Evolutionary conservation across 2,888 invertebrate species (phyloP).

Genomic region (Volucella inflata): DNA sequence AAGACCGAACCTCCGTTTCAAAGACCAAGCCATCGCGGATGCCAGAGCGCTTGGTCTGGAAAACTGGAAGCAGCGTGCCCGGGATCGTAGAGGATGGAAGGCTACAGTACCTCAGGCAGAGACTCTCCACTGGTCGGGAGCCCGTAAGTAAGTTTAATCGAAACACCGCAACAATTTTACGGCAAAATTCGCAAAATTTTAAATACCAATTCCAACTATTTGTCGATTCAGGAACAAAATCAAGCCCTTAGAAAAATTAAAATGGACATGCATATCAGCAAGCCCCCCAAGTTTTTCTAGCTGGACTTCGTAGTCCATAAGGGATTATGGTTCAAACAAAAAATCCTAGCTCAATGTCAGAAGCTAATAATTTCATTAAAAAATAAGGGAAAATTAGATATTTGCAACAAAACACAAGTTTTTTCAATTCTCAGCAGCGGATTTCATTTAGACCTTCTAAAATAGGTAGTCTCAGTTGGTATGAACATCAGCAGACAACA

Average conservation of each 20-base stretch:
- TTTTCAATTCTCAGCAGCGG: too few species aligned
- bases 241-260: constrained; percentile 30
- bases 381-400: constrained; percentile 32
- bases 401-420: constrained; percentile 11
- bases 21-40: too few species aligned
- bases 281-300: too few species aligned
- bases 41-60: too few species aligned
- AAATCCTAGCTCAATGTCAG: too few species aligned
- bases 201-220: constrained; percentile 45
- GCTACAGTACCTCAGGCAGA: too few species aligned
- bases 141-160: constrained; percentile 3
- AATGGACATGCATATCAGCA: constrained; percentile 37
- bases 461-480: background rate
- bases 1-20: too few species aligned
- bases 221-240: constrained; percentile 13
- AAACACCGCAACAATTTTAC: constrained; percentile 35
- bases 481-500: background rate
- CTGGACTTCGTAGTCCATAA: constrained; percentile 33
- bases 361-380: constrained; percentile 30
- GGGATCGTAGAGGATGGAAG: too few species aligned
- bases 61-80: too few species aligned
- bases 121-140: too few species aligned
- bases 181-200: too few species aligned
- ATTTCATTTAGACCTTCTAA: background rate
- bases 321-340: constrained; percentile 27